Evolutionary conservation across 2,113 vertebrate species (phyloP).

Genomic region (Sebastes fasciatus): DNA sequence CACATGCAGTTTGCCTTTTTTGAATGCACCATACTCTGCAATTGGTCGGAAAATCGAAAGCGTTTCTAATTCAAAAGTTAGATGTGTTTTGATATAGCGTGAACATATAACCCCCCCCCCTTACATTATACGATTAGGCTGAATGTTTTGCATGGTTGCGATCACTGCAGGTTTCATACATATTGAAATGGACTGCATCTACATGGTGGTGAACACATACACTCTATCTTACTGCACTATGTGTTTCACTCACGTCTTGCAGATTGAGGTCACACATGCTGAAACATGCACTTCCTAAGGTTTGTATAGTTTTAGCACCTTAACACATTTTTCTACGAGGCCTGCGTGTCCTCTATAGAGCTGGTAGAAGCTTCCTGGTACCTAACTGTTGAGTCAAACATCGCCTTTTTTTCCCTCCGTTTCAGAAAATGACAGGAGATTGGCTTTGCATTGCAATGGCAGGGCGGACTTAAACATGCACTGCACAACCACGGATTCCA

Average conservation of each 20-base stretch:
- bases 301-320: constrained; percentile 42
- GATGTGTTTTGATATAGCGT: constrained; percentile 70
- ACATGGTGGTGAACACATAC: constrained; percentile 30
- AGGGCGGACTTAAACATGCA: not conserved
- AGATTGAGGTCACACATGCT: constrained; percentile 70
- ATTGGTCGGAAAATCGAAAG: constrained; percentile 56
- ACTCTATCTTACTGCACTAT: constrained; percentile 34
- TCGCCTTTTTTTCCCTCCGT: not conserved
- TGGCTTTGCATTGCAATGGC: not conserved
- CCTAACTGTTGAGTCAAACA: not conserved
- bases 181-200: constrained; percentile 61
- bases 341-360: constrained; percentile 2
- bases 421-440: not conserved
- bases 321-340: constrained; percentile 2
- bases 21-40: constrained; percentile 36
- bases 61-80: constrained; percentile 64
- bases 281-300: constrained; percentile 38
- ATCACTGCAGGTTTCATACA: constrained; percentile 65
- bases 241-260: constrained; percentile 57
- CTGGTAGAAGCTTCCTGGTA: constrained; percentile 2
- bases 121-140: constrained; percentile 63
- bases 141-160: constrained; percentile 65
- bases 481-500: not conserved
- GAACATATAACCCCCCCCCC: constrained; percentile 37
- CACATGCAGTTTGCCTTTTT: constrained; percentile 25